Conservation (phyloP, 1,140 invertebrate species). For the Probaryconus sp. region DNA sequence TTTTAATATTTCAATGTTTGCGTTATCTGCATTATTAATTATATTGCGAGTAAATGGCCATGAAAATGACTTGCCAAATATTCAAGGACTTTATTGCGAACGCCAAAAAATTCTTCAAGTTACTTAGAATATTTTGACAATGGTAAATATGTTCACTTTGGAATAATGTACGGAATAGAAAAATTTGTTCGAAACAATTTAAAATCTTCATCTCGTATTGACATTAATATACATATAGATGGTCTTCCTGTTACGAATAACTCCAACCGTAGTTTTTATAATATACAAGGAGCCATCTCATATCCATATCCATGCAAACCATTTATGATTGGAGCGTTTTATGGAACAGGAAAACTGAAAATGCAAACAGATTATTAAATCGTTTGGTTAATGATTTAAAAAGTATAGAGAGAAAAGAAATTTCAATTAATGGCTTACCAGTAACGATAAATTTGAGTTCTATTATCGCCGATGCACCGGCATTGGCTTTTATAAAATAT, state of each 20-base stretch:
- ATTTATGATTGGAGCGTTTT: constrained; percentile 7
- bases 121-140: neutral
- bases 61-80: constrained; percentile 7
- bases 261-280: neutral
- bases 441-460: neutral
- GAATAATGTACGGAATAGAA: constrained; percentile 6
- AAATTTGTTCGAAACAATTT: too few species aligned
- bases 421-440: neutral
- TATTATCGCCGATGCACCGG: constrained; percentile 12
- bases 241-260: constrained; percentile 6
- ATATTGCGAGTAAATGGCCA: neutral
- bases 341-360: constrained; percentile 3
- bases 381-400: constrained; percentile 3
- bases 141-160: constrained; percentile 7
- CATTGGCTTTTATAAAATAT: too few species aligned
- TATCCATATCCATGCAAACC: neutral
- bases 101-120: too few species aligned
- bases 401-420: neutral
- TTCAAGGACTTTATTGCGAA: too few species aligned
- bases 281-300: neutral
- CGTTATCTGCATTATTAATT: neutral
- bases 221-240: constrained; percentile 2
- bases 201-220: too few species aligned
- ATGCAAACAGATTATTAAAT: constrained; percentile 2
- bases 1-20: constrained; percentile 4